A percentile compares a stretch with the other conserved stretches of the same genome.
Conservation (phyloP, 2,888 invertebrate genomes). For the Drosophila tripunctata region DNA sequence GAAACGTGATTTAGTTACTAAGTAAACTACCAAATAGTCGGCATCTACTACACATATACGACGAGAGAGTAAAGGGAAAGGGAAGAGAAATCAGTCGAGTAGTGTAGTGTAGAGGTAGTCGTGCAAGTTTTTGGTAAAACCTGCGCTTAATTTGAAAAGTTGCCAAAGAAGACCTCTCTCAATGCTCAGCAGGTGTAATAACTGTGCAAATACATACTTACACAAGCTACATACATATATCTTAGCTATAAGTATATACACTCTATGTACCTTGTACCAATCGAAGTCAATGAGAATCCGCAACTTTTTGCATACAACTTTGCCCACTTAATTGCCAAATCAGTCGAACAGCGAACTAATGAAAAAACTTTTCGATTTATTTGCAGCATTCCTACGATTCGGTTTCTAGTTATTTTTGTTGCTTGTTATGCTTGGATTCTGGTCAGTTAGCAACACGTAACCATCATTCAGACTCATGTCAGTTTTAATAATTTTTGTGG, state of each 20-base stretch:
- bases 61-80: background rate
- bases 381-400: constrained; percentile 32
- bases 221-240: background rate
- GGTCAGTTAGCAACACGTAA: constrained; percentile 40
- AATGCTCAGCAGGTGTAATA: constrained; percentile 58
- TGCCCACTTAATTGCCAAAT: constrained; percentile 68
- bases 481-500: constrained; percentile 70
- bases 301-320: constrained; percentile 75
- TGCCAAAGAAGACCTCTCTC: constrained; percentile 46
- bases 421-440: background rate
- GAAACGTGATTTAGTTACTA: constrained; percentile 81
- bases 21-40: constrained; percentile 74
- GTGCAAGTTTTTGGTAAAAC: constrained; percentile 60
- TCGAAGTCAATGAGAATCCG: constrained; percentile 17
- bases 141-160: constrained; percentile 79
- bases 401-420: constrained; percentile 4
- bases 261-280: constrained; percentile 1
- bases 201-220: constrained; percentile 23
- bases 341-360: constrained; percentile 64
- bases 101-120: constrained; percentile 5
- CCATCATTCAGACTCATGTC: constrained; percentile 53
- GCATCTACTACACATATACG: constrained; percentile 3
- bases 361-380: constrained; percentile 74
- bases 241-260: background rate
- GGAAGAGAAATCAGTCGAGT: constrained; percentile 12